Evolutionary conservation across 1,140 invertebrate species (phyloP), one percentile per base, ranked within the genome.

Genomic region (Penaeus japonicus): DNA sequence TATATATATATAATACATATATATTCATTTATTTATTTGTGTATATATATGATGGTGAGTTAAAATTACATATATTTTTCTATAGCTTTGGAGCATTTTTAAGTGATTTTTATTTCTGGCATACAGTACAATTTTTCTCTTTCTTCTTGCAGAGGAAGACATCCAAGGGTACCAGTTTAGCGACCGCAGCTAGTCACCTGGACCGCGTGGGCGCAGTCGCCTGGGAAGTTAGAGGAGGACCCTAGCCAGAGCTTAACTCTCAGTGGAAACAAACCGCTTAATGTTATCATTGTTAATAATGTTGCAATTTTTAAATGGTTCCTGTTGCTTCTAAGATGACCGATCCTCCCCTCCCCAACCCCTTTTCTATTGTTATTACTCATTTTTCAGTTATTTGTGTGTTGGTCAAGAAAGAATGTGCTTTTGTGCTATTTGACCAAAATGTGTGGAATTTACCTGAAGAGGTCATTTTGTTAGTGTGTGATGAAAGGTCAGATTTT

Each of bases 111-210:
- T 10, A 73, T 73, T 24, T 12, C 12, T 65, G 1, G 24, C 3
- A 73, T 24, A 27, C 27, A n/a, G 10, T 73, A 27, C 35, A 32
- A 10, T 30, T 65, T 20, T 17, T 83, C 30, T 20, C 7, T 54
- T n/a, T 75, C n/a, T 20, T 24, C 78, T 89, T 89, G 53, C 89
- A 89, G 89, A 89, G 89, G 89, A 89, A 47, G 89, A 89, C 54
- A 89, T 89, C 59, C 89, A 89, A 82, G 89, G 89, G 62, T 89
- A 89, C 80, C 89, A 85, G 79, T 89, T 85, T 73, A 89, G 84
- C 79, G 89, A 89, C 32, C 89, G 89, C 84, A 89, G 89, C 89
- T 89, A 89, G 89, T 89, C 89, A 89, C 84, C 27, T 59, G 54
- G 47, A 84, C 47, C 47, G 5, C 47, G 1, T 47, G 47, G 47